Evolutionary conservation across 2,113 vertebrate genomes (phyloP).

Genomic region (Tachysurus fulvidraco): DNA sequence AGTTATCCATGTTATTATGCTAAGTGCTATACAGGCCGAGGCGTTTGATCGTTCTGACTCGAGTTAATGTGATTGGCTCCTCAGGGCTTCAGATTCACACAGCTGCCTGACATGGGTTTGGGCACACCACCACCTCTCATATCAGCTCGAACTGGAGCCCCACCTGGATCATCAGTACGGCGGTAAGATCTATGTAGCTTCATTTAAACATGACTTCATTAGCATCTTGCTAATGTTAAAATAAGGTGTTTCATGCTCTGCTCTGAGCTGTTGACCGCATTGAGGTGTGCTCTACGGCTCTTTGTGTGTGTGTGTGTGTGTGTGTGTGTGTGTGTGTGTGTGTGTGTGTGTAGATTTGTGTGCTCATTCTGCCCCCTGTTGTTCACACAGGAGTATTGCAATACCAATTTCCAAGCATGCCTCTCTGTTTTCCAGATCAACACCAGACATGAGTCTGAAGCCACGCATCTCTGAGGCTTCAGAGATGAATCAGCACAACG

Average conservation of each 20-base stretch:
- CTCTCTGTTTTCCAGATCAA: slow-evolving; percentile 76
- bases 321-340: slow-evolving; percentile 36
- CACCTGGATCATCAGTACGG: slow-evolving; percentile 83
- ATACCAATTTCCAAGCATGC: neutral
- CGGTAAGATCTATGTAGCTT: slow-evolving; percentile 68
- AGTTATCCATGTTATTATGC: slow-evolving; percentile 1
- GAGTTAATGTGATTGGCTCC: slow-evolving; percentile 34
- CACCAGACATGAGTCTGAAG: slow-evolving; percentile 93
- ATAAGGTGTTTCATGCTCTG: slow-evolving; percentile 25
- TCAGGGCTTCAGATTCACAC: slow-evolving; percentile 96
- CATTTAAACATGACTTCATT: neutral
- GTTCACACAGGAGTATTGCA: slow-evolving; percentile 12
- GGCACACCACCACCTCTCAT: slow-evolving; percentile 92
- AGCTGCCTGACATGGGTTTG: slow-evolving; percentile 97
- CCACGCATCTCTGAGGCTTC: slow-evolving; percentile 83
- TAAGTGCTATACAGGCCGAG: neutral
- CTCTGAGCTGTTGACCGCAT: slow-evolving; percentile 29
- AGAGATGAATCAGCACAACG: slow-evolving; percentile 82
- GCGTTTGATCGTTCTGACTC: slow-evolving; percentile 9
- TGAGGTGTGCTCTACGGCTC: slow-evolving; percentile 19
- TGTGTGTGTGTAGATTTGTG: slow-evolving; percentile 1
- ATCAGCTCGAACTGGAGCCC: slow-evolving; percentile 87
- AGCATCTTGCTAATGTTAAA: slow-evolving; percentile 34
- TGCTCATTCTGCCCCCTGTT: slow-evolving; percentile 44
- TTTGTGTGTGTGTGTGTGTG: neutral